A percentile compares a stretch with the other conserved stretches of the same genome.
These are phyloP conservation scores for Muscicapa adusta DNA, from an alignment of 2,113 vertebrate genomes.

Conservation along the genomic window DNA sequence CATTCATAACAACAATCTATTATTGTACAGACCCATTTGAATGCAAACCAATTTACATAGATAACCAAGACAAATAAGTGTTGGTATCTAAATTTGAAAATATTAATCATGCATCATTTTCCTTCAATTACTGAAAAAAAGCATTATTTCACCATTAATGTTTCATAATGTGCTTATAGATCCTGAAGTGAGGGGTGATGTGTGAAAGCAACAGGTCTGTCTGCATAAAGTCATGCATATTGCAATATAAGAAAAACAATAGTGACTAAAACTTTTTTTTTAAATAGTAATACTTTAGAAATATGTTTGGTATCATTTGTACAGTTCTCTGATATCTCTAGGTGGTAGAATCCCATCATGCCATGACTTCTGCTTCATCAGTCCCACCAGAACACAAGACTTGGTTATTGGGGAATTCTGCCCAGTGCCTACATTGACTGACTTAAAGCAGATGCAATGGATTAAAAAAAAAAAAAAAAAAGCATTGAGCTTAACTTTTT, in stretches of 20 bases:
- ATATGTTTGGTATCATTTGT: background rate
- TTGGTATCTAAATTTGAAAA: background rate
- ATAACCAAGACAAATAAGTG: background rate
- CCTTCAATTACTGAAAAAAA: background rate
- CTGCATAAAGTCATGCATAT: background rate
- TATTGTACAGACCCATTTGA: background rate
- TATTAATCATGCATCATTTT: background rate
- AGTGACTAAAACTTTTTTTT: background rate
- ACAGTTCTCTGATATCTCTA: background rate
- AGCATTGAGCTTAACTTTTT: background rate
- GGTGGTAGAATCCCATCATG: background rate
- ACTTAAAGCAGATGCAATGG: background rate
- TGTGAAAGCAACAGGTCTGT: slow-evolving; percentile 1
- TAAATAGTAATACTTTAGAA: background rate
- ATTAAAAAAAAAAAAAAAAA: background rate
- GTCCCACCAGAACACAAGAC: background rate
- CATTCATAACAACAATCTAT: background rate
- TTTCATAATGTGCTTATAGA: background rate
- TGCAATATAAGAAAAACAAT: background rate
- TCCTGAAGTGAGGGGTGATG: background rate
- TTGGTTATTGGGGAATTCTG: background rate
- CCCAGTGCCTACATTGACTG: background rate
- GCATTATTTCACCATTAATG: background rate
- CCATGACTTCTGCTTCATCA: background rate
- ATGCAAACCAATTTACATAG: background rate